A percentile compares a stretch with the other conserved stretches of the same genome.
phyloP scores from a whole-genome alignment of 1,140 invertebrate species.

The Gryllus bimaculatus region DNA sequence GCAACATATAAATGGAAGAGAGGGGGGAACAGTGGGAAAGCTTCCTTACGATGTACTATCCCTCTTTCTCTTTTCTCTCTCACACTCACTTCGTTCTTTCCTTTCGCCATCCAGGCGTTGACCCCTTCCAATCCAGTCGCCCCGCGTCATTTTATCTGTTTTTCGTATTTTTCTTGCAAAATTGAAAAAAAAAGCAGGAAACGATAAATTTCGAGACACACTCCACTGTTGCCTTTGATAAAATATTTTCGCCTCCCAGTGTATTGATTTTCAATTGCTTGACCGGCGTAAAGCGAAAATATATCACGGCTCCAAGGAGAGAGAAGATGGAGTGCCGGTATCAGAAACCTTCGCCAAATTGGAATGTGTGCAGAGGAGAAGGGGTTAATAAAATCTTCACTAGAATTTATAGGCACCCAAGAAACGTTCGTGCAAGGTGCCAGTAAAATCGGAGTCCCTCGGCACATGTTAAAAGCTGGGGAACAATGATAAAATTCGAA shows the following conservation, averaged over 20 bases:
- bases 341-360: not conserved
- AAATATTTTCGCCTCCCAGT: not conserved
- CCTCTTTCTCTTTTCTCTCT: not conserved
- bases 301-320: not conserved
- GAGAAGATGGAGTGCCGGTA: not conserved
- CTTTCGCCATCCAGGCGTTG: no score
- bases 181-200: not conserved
- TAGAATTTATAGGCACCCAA: not conserved
- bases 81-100: not conserved
- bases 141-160: not conserved
- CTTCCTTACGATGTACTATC: not conserved
- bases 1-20: not conserved
- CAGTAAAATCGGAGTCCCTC: not conserved
- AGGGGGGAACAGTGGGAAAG: not conserved
- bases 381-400: not conserved
- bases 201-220: slow-evolving; percentile 1
- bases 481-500: no score
- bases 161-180: not conserved
- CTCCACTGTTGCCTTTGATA: not conserved
- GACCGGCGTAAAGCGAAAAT: not conserved
- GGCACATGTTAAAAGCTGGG: no score
- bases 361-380: not conserved
- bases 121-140: not conserved
- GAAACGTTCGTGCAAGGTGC: not conserved
- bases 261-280: not conserved